phyloP scores from a whole-genome alignment of 2,113 vertebrate genomes.

The human (Homo sapiens) region DNA sequence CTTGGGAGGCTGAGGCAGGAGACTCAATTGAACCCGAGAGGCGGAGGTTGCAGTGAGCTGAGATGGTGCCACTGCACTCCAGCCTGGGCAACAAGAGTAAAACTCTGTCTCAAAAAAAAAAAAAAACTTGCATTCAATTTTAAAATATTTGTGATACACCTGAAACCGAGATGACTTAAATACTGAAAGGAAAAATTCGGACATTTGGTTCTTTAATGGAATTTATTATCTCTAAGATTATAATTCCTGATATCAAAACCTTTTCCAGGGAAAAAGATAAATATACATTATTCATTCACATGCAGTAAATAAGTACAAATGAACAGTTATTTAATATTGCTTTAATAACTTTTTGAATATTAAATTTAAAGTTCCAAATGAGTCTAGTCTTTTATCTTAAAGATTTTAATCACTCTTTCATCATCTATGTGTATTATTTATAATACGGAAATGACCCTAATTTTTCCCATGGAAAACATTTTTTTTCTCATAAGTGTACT shows the following conservation, averaged over 20 bases:
- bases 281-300: slow-evolving; percentile 55
- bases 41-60: no score
- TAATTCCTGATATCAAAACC: slow-evolving; percentile 60
- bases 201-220: slow-evolving; percentile 57
- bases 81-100: no score
- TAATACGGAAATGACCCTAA: neutral
- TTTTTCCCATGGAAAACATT: slow-evolving; percentile 26
- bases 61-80: no score
- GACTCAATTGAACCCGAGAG: no score
- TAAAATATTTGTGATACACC: neutral
- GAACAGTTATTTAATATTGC: slow-evolving; percentile 43
- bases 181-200: slow-evolving; percentile 35
- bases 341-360: slow-evolving; percentile 58
- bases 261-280: slow-evolving; percentile 50
- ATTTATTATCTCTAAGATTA: slow-evolving; percentile 42
- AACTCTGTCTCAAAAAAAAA: no score
- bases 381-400: slow-evolving; percentile 31
- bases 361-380: slow-evolving; percentile 49
- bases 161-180: slow-evolving; percentile 47
- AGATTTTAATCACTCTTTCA: slow-evolving; percentile 34
- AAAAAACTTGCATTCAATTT: neutral
- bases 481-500: slow-evolving; percentile 4
- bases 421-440: slow-evolving; percentile 45
- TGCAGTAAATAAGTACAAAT: slow-evolving; percentile 36
- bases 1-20: no score